These are phyloP conservation scores for Zelleria hepariella DNA, from an alignment of 2,888 invertebrate species.

Conservation along the genomic window DNA sequence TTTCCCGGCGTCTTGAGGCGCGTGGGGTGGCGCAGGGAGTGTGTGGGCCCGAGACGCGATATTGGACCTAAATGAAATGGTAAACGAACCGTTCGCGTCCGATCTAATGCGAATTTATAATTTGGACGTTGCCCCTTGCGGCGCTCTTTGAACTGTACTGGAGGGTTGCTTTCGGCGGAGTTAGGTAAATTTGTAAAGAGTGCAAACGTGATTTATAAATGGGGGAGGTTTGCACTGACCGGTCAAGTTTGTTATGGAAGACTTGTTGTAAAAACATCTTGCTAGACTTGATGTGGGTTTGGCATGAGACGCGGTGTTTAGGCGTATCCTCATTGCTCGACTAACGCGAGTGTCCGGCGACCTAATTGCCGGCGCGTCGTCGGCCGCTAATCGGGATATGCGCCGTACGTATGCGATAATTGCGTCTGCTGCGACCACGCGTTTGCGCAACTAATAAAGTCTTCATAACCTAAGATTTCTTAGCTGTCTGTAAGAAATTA, in stretches of 20 bases:
- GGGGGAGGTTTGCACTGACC: constrained; percentile 29
- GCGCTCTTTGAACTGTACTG: constrained; percentile 61
- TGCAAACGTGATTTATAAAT: constrained; percentile 63
- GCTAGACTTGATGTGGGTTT: constrained; percentile 25
- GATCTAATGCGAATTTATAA: constrained; percentile 73
- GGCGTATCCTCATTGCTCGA: constrained; percentile 69
- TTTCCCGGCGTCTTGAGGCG: constrained; percentile 71
- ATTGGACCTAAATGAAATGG: constrained; percentile 72
- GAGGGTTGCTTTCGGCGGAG: constrained; percentile 38
- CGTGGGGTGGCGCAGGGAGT: constrained; percentile 48
- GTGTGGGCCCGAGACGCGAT: constrained; percentile 72
- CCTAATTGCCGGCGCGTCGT: constrained; percentile 67
- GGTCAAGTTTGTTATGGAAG: constrained; percentile 18
- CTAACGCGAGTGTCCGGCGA: constrained; percentile 68
- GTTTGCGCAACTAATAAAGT: background rate
- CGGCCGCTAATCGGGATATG: constrained; percentile 64
- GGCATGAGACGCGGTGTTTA: constrained; percentile 53
- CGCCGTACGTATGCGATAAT: constrained; percentile 61
- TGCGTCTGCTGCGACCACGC: constrained; percentile 41
- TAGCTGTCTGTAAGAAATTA: too few species aligned
- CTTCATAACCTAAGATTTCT: background rate
- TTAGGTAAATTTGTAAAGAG: constrained; percentile 60
- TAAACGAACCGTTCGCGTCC: constrained; percentile 72
- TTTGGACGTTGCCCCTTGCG: constrained; percentile 67
- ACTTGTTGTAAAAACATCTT: too few species aligned